These are phyloP conservation scores for Aramus guarauna DNA, from an alignment of 2,113 vertebrate species.

Conservation along the genomic window DNA sequence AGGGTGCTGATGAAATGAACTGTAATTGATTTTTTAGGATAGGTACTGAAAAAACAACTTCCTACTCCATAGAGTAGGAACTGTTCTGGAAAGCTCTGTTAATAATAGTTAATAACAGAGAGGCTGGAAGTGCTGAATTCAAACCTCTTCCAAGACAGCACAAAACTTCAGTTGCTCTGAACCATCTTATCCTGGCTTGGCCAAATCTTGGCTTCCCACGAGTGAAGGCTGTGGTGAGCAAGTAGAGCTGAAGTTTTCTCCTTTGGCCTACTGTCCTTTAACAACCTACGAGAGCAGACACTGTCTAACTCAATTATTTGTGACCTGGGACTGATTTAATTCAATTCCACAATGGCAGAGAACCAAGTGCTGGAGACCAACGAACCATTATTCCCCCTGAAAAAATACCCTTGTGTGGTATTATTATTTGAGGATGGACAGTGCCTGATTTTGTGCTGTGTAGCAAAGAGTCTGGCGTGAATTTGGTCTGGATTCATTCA, in stretches of 20 bases:
- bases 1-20: not conserved
- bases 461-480: not conserved
- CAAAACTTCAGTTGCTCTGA: not conserved
- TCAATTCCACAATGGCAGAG: slow-evolving; percentile 55
- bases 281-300: not conserved
- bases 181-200: not conserved
- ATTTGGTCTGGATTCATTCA: slow-evolving; percentile 31
- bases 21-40: not conserved
- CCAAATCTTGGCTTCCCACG: not conserved
- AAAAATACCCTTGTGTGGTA: slow-evolving; percentile 33
- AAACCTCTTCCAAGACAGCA: not conserved
- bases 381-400: slow-evolving; percentile 42
- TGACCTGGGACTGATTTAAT: slow-evolving; percentile 55
- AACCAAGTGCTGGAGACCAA: slow-evolving; percentile 40
- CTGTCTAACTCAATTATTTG: slow-evolving; percentile 65
- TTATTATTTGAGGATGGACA: not conserved
- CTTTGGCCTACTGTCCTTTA: slow-evolving; percentile 35
- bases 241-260: not conserved
- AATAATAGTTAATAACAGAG: not conserved
- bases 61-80: not conserved
- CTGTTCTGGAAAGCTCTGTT: not conserved
- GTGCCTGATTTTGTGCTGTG: not conserved
- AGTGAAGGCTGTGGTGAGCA: not conserved
- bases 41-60: not conserved
- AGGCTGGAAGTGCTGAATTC: not conserved